Evolutionary conservation across 2,888 invertebrate genomes (phyloP), one percentile per base, ranked within the genome.

Genomic region (Zygogramma bicolorata): DNA sequence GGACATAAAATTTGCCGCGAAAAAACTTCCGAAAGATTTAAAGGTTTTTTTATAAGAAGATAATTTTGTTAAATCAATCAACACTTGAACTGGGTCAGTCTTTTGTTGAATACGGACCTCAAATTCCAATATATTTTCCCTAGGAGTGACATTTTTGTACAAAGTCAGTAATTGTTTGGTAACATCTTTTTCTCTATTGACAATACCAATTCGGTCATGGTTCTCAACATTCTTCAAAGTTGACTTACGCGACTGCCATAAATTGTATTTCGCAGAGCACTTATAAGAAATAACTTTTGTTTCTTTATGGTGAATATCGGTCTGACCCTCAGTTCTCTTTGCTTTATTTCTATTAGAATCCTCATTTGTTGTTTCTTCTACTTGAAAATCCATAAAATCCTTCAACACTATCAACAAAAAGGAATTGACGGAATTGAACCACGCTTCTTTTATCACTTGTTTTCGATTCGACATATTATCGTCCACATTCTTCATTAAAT

Each of bases 111-210:
- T 68, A 8, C 68, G 79, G 42, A 87, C 81, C 7, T 79, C 80
- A 69, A 88, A 86, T 53, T 85, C 80, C 27, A 88, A 73, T 6
- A 85, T 78, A 8, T 78, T 70, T 1, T 77, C 72, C 4, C 70
- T 73, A 2, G 76, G 57, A 7, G 70, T 66, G 1, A 77, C 72
- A 4, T 75, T 71, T 59, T 78, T 77, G 46, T 79, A 78, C n/a
- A 75, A 68, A 29, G 83, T 73, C 10, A 81, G 61, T 13, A 86
- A 75, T 58, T 83, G 81, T 4, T 87, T 80, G 1, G 88, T 85
- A 18, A 87, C 81, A 8, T 82, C 65, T 1, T 80, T 81, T 79
- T 88, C 88, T 68, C 80, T 85, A 34, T 87, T 85, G 20, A 88
- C 77, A 2, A 79, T 71, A 67, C 81, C 82, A 7, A 18, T 1